Percentiles rank a stretch among this genome's conserved stretches.
Evolutionary conservation across 1,140 invertebrate genomes (phyloP).

Genomic region (Parapsyche elsis): DNA sequence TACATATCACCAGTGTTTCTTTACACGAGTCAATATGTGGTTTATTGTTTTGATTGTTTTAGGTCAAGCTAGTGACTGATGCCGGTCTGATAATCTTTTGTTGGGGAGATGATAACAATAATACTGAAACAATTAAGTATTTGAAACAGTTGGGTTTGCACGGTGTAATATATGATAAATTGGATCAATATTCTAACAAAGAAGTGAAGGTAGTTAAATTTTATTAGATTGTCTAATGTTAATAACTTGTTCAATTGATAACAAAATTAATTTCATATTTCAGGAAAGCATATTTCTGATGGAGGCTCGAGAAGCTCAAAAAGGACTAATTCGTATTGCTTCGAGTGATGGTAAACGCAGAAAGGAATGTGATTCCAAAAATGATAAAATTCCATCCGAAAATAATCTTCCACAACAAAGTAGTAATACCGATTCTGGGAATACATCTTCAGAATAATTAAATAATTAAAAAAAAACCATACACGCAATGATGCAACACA

Average conservation of each 20-base stretch:
- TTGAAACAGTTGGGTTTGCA: constrained; percentile 89
- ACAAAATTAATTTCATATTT: background rate
- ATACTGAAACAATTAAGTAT: constrained; percentile 85
- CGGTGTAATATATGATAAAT: constrained; percentile 94
- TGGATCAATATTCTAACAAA: constrained; percentile 82
- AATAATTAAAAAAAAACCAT: background rate
- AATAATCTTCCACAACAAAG: background rate
- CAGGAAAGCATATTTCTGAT: constrained; percentile 82
- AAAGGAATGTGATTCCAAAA: background rate
- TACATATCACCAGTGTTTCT: background rate
- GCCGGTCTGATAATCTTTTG: constrained; percentile 89
- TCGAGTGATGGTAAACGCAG: constrained; percentile 51
- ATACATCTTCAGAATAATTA: background rate
- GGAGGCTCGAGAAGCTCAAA: constrained; percentile 81
- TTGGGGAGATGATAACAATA: constrained; percentile 97
- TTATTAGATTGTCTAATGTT: background rate
- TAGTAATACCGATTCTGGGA: background rate
- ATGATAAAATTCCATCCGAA: background rate
- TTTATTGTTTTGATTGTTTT: constrained; percentile 49
- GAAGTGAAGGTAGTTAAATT: constrained; percentile 77
- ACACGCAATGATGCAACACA: background rate
- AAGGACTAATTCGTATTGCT: constrained; percentile 65
- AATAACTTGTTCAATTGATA: background rate
- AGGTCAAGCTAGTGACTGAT: constrained; percentile 80
- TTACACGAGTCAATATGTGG: background rate